Base-by-base conservation (phyloP, 2,113 vertebrate species). In the Phylloscopus trochilus region DNA sequence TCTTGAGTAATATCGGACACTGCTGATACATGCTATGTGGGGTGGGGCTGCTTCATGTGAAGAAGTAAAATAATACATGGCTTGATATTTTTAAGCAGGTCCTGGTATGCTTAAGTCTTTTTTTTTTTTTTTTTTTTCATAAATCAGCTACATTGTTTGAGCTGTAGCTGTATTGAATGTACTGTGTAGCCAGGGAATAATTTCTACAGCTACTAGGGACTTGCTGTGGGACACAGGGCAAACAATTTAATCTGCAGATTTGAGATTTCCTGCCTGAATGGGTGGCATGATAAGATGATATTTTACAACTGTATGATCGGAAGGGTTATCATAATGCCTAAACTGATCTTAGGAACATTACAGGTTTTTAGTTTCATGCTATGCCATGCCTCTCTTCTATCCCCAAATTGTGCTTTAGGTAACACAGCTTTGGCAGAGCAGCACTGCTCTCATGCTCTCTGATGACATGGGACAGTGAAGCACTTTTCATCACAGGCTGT, bases 121-220 rank as follows among this genome's bases (percentile, higher is more conserved):
- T 87, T 83, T 59, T 46, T 87, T 83, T 59, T 46, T 87, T 83
- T 59, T 46, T n/a, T 87, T 83, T 59, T 46, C 28, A 27, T 79
- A 59, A 30, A 39, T 47, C 18, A 46, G 9, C 13, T 72, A 26
- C 7, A 20, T 39, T 26, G 20, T 89, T 55, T 20, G 30, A 39
- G 15, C 21, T 72, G 24, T 19, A 44, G 43, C 47, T 51, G 35
- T 21, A 17, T 4, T 31, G 63, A 80, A 73, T 30, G 20, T 10
- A 23, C 30, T 23, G 0, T 33, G 49, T 10, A 46, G 44, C 4
- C 4, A 64, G 33, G 21, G 16, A 56, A 76, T 47, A 4, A 52
- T 66, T 73, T 67, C 72, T 62, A 10, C 24, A 18, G 24, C 31
- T 76, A 3, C 33, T 23, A 19, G 21, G 20, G 30, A 55, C 41